Evolutionary conservation across 2,888 invertebrate genomes (phyloP), one percentile per base, ranked within the genome.

Genomic region (Lissonota sp.): DNA sequence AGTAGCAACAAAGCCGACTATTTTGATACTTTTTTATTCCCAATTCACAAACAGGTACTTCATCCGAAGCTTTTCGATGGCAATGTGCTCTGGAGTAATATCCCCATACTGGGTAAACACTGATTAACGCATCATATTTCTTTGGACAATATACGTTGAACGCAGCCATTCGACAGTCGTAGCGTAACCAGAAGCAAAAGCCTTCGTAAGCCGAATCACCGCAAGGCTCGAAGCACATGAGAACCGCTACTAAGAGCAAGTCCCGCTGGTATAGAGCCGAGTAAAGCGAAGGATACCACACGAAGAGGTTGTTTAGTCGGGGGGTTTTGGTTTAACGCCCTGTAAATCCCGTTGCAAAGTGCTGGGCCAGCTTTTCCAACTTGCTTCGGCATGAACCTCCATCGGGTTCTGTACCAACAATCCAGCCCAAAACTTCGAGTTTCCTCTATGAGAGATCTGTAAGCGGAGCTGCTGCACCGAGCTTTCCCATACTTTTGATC

Each of bases 281-380:
- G 64, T 46, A 26, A 70, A 66, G 39, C 83, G 83, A 78, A 78
- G 81, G 81, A 79, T 79, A 79, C 57, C 26, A 26, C 26, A 26
- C 82, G 77, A 83, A 85, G 82, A 82, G 84, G 85, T 84, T 86
- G 86, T 84, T 85, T 84, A 84, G 85, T 84, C 84, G 85, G 82
- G 82, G 86, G 83, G 86, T 87, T 74, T 72, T 86, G 85, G 84
- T 88, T 89, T 88, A 89, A 88, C 88, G 87, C 84, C 83, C 87
- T 84, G 89, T 89, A 89, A 89, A 89, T 89, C 85, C 85, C 76
- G 80, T 74, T 83, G 76, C 86, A 85, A 88, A 88, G 85, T 88
- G 85, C 85, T 83, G 83, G 83, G 78, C 85, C 80, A 82, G 85
- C 83, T 78, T 62, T 72, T 55, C 44, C 76, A 51, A 26, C 72